These are phyloP conservation scores for Myotis myotis DNA, from an alignment of 2,797 vertebrate genomes.

Conservation along the genomic window DNA sequence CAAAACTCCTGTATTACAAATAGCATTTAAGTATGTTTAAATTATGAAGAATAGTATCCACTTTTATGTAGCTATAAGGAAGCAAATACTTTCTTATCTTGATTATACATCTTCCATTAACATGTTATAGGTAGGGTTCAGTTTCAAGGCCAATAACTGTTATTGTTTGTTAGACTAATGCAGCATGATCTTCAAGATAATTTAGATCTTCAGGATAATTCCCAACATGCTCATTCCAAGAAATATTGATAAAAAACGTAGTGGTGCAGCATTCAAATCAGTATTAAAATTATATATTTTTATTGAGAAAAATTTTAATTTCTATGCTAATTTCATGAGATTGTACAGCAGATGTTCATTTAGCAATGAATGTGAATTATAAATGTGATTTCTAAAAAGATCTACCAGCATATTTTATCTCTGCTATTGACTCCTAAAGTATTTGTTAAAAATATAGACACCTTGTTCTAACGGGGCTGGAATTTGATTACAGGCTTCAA, in stretches of 20 bases:
- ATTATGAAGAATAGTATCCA: background rate
- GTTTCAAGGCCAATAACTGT: background rate
- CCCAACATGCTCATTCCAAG: background rate
- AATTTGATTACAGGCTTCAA: background rate
- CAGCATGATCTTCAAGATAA: background rate
- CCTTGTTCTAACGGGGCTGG: background rate
- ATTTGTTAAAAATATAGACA: background rate
- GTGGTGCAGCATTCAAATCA: background rate
- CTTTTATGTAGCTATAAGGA: background rate
- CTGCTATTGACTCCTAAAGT: background rate
- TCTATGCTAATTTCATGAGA: background rate
- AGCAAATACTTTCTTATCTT: background rate
- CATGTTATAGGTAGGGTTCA: background rate
- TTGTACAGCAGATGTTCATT: background rate
- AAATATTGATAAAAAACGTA: background rate
- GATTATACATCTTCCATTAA: background rate
- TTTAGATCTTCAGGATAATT: background rate
- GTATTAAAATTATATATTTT: slow-evolving; percentile 10
- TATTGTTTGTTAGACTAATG: background rate
- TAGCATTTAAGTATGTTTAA: background rate
- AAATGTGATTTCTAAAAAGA: background rate
- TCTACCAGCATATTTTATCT: background rate
- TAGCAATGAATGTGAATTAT: too few species aligned
- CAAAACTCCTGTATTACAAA: background rate
- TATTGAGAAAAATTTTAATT: slow-evolving; percentile 21